phyloP scores from a whole-genome alignment of 1,140 invertebrate species.

The Anastrepha ludens region DNA sequence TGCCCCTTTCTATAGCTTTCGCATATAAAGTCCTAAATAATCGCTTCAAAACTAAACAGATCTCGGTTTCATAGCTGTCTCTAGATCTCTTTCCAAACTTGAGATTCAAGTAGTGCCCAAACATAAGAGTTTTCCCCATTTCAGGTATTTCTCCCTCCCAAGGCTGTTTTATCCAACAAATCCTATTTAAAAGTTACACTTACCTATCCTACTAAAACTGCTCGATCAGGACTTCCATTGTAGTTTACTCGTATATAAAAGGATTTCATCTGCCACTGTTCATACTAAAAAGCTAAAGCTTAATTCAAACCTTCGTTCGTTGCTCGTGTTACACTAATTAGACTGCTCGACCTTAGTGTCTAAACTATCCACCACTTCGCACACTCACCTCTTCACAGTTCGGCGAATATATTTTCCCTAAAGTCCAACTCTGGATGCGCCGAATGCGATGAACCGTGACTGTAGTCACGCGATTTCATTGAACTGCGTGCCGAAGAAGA shows the following conservation, averaged over 20 bases:
- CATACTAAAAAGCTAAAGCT: slow-evolving; percentile 6
- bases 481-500: slow-evolving; percentile 70
- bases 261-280: neutral
- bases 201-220: slow-evolving; percentile 9
- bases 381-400: slow-evolving; percentile 62
- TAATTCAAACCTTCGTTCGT: slow-evolving; percentile 25
- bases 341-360: neutral
- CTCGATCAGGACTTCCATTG: slow-evolving; percentile 13
- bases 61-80: too few relatives aligned
- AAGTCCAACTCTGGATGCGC: slow-evolving; percentile 72
- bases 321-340: neutral
- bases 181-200: slow-evolving; percentile 3
- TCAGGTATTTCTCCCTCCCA: too few relatives aligned
- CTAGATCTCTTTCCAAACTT: too few relatives aligned
- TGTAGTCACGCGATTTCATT: slow-evolving; percentile 71
- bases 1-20: too few relatives aligned
- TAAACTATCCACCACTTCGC: neutral
- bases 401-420: slow-evolving; percentile 72
- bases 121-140: too few relatives aligned
- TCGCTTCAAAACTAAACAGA: too few relatives aligned
- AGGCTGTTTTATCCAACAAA: too few relatives aligned
- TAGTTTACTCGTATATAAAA: neutral
- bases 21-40: too few relatives aligned
- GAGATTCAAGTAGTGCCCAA: too few relatives aligned
- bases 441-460: slow-evolving; percentile 68